Evolutionary conservation across 2,113 vertebrate species (phyloP), one percentile per base, ranked within the genome.

Genomic region (Astatotilapia flaviijosephi): DNA sequence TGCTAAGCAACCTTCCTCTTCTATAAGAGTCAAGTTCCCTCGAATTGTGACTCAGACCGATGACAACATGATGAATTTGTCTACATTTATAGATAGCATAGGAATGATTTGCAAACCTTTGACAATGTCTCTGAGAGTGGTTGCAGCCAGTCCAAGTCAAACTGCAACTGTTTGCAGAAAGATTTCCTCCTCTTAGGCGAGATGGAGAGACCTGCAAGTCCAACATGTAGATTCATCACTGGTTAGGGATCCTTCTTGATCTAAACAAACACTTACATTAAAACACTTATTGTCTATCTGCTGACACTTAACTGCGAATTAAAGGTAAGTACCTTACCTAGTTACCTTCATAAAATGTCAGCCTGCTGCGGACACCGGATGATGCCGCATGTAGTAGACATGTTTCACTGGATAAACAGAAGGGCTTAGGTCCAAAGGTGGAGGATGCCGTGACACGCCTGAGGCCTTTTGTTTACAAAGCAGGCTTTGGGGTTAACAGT

Each of bases 301-400:
- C n/a, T 70, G 65, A 70, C 5, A 14, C 35, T 70, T 70, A 42
- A 70, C n/a, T 2, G 7, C 4, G 7, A 15, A 1, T 23, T 42
- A 70, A 70, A 42, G 65, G 65, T 6, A 42, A 70, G 65, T 23
- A 65, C 6, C 31, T 2, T n/a, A 65, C 33, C 60, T 65, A 65
- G 6, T 65, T 65, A 7, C 33, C 60, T 65, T 75, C 37, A 19
- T 45, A 47, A 75, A 75, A 28, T 75, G 42, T 47, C 42, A 75
- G 26, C 70, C 70, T 47, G 23, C 70, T 28, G 42, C 14, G 3
- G 42, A 45, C 70, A 1, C 23, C 19, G 23, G 14, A 75, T 45
- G 70, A 0, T 73, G 68, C 21, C 0, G 3, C 21, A 28, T 75
- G 40, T 19, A 0, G 70, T 47, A 75, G 21, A 15, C 37, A 14